Conservation (phyloP, 2,797 vertebrate genomes). For the Saxicola maurus region DNA sequence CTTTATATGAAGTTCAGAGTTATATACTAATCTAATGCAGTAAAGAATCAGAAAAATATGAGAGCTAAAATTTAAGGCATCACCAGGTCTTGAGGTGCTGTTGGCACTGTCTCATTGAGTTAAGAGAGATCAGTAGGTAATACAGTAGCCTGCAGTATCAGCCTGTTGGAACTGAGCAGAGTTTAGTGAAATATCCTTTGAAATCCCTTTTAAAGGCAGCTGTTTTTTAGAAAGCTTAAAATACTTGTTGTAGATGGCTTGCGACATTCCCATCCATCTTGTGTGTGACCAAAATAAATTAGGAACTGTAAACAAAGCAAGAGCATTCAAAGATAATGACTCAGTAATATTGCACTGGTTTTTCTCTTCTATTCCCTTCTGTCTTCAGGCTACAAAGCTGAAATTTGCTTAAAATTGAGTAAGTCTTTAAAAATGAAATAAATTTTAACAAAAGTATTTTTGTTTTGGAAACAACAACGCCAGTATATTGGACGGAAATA, state of each 20-base stretch:
- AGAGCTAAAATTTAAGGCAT: no score
- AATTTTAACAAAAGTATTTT: not conserved
- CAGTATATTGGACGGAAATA: not conserved
- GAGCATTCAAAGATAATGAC: not conserved
- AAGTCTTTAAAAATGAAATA: not conserved
- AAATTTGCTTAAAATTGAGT: not conserved
- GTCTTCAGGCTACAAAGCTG: not conserved
- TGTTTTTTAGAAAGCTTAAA: slow-evolving; percentile 16
- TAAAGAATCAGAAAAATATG: no score
- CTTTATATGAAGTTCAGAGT: no score
- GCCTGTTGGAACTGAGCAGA: not conserved
- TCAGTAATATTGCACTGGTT: not conserved
- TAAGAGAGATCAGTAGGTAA: not conserved
- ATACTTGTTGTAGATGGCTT: not conserved
- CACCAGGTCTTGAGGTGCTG: not conserved
- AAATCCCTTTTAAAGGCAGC: not conserved
- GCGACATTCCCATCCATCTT: slow-evolving; percentile 11
- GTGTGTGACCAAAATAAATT: slow-evolving; percentile 10
- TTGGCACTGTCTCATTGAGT: not conserved
- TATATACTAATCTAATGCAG: no score
- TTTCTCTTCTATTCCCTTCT: not conserved
- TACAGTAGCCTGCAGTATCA: not conserved
- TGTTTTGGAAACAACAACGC: not conserved
- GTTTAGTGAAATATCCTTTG: not conserved
- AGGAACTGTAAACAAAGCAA: slow-evolving; percentile 2